These are phyloP conservation scores for Mustelus asterias DNA, from an alignment of 2,113 vertebrate genomes.

Conservation along the genomic window DNA sequence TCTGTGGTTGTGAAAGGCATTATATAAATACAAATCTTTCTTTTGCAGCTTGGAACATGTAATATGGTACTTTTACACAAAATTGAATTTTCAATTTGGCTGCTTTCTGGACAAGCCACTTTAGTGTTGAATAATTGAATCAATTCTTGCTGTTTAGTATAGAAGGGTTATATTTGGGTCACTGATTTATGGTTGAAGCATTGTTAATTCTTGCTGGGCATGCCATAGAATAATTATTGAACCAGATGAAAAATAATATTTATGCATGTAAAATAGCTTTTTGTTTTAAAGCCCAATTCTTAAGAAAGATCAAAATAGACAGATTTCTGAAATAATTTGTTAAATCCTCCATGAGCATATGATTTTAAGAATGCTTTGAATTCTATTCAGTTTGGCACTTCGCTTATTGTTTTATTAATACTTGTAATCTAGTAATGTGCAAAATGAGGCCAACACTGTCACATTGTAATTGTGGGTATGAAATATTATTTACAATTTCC, in stretches of 20 bases:
- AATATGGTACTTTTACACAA: background rate
- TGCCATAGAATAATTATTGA: background rate
- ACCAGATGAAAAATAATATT: background rate
- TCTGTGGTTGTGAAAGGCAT: background rate
- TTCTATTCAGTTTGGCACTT: background rate
- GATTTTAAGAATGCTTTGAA: background rate
- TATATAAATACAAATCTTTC: background rate
- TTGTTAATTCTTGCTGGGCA: background rate
- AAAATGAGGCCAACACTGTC: background rate
- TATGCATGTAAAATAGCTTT: background rate
- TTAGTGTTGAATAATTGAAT: background rate
- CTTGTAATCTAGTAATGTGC: background rate
- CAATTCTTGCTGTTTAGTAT: background rate
- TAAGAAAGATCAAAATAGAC: background rate
- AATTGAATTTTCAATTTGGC: background rate
- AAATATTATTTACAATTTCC: constrained; percentile 26
- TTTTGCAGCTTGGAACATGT: background rate
- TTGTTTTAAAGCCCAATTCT: background rate
- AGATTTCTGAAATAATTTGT: background rate
- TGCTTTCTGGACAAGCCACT: background rate
- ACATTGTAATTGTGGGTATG: background rate
- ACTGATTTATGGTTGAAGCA: background rate
- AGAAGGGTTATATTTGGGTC: background rate
- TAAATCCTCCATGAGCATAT: background rate
- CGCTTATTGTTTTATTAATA: background rate